phyloP scores from a whole-genome alignment of 2,113 vertebrate species.

The Rhinolophus sinicus region DNA sequence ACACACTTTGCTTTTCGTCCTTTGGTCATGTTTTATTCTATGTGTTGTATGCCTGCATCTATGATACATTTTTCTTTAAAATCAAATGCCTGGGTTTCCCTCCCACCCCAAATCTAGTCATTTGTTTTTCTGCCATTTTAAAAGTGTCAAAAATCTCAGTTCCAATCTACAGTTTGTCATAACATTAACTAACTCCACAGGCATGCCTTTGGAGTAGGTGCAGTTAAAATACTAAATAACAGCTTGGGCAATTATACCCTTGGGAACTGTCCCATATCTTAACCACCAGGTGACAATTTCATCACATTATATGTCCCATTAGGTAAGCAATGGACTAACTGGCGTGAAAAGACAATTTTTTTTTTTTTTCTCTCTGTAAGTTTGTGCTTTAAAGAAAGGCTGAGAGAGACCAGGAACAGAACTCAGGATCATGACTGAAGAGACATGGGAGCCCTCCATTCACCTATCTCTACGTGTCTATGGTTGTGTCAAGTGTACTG shows the following conservation, averaged over 20 bases:
- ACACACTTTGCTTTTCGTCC: neutral
- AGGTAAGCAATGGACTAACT: conserved; percentile 86
- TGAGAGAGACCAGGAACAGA: conserved; percentile 38
- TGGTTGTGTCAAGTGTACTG: neutral
- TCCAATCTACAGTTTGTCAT: conserved; percentile 72
- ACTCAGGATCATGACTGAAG: neutral
- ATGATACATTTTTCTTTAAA: conserved; percentile 63
- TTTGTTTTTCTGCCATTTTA: conserved; percentile 57
- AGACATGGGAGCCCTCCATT: neutral
- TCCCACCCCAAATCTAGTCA: neutral
- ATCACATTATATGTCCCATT: conserved; percentile 89
- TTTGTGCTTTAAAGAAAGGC: conserved; percentile 56
- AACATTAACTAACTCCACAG: conserved; percentile 78
- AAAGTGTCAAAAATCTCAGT: conserved; percentile 74
- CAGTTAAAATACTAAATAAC: conserved; percentile 80
- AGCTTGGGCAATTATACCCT: conserved; percentile 81
- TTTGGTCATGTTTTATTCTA: conserved; percentile 59
- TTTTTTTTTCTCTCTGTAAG: neutral
- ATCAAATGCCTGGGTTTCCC: neutral
- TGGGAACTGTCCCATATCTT: conserved; percentile 79
- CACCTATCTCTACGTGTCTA: neutral
- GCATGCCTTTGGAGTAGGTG: conserved; percentile 70
- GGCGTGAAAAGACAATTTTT: conserved; percentile 79
- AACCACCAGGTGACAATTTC: conserved; percentile 87
- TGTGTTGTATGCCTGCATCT: neutral